Evolutionary conservation across 2,797 vertebrate genomes (phyloP).

Genomic region (Thalassophryne amazonica): DNA sequence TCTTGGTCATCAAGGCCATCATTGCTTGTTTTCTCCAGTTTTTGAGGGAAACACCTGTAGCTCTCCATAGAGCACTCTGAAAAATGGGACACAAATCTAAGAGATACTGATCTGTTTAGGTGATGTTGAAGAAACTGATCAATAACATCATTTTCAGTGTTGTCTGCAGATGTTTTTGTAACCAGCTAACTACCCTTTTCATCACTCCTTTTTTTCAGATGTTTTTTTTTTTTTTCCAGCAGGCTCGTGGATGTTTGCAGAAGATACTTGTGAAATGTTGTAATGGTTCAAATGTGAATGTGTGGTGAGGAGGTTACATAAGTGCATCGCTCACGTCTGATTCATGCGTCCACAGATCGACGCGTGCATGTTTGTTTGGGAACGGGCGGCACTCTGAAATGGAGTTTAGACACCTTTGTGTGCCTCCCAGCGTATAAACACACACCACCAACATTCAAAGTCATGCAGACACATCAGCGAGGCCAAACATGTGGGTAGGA

Average conservation of each 20-base stretch:
- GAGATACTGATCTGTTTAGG: too few relatives aligned
- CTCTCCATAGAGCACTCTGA: too few relatives aligned
- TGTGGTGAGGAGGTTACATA: conserved; percentile 62
- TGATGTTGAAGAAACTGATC: too few relatives aligned
- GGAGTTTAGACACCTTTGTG: conserved; percentile 47
- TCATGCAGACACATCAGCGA: conserved; percentile 49
- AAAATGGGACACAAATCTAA: too few relatives aligned
- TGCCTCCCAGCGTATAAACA: conserved; percentile 48
- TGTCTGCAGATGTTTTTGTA: too few relatives aligned
- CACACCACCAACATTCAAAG: conserved; percentile 50
- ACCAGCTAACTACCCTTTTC: too few relatives aligned
- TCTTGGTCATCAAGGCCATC: too few relatives aligned
- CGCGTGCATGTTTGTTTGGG: conserved; percentile 38
- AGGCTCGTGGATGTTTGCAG: conserved; percentile 38
- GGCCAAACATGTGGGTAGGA: conserved; percentile 54
- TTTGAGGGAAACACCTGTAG: too few relatives aligned
- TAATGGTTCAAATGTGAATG: conserved; percentile 55
- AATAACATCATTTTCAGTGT: too few relatives aligned
- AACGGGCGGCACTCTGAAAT: conserved; percentile 40
- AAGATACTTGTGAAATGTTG: conserved; percentile 54
- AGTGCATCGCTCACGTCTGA: conserved; percentile 56
- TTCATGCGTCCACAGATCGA: conserved; percentile 62
- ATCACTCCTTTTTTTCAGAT: too few relatives aligned
- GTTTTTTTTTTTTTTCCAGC: conserved; percentile 26
- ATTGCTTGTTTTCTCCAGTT: too few relatives aligned